Base-by-base conservation (phyloP, 2,113 vertebrate genomes). In the Elephas maximus region DNA sequence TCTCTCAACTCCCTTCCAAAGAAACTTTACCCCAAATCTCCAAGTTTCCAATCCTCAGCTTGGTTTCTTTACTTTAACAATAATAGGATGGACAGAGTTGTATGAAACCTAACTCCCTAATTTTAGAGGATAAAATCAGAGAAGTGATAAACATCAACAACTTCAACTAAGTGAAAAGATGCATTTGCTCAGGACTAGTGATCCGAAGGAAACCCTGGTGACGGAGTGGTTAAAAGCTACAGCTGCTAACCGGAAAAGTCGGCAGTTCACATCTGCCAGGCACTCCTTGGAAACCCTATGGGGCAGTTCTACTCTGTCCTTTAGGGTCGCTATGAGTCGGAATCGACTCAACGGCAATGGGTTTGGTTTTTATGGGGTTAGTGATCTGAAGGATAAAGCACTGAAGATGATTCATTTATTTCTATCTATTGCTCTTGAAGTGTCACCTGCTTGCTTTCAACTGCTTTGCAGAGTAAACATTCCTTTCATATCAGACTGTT, bases 121-220 rank as follows among this genome's bases (percentile, higher is more conserved):
- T 63, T 77, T 91, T 77, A 81, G 83, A 37, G 21, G 9, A 79
- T 62, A 86, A 81, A 85, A 88, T 65, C 28, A 93, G 73, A 53
- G n/a, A 91, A 80, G 6, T 48, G 20, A 63, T 74, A 30, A 79
- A 6, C 28, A 14, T 57, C 76, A 65, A 60, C 45, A 51, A 67
- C 10, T 65, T 2, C 18, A 65, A 51, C 18, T 9, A 30, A 48
- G 5, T 83, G 33, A 87, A 74, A 93, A 74, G 24, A 63, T 81
- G 15, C 12, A 45, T 48, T 80, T 73, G 23, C 11, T 20, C 84
- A 88, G 51, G 44, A 78, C 53, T 53, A 57, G 73, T 44, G 44
- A 18, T 20, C 41, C 88, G 67, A 7, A 60, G 69, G 23, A 79
- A 37, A 37, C 37, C 37, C 37, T 37, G 37, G 37, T 37, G 37